Conservation (phyloP, 2,797 vertebrate species). For the Myiothlypis chrysogaster region DNA sequence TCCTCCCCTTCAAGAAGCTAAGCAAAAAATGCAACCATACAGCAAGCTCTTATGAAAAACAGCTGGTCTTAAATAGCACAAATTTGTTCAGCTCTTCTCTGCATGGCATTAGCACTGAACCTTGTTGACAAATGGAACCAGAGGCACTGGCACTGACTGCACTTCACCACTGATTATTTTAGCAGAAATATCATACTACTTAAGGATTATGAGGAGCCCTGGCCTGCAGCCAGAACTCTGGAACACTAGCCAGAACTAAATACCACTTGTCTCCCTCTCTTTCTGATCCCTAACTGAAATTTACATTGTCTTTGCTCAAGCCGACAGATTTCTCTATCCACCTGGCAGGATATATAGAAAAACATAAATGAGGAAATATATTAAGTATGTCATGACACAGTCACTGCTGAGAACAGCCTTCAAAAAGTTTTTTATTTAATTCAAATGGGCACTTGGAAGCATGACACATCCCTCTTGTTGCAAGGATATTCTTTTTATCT, state of each 20-base stretch:
- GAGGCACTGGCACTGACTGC: not conserved
- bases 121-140: not conserved
- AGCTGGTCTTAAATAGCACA: not conserved
- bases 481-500: not conserved
- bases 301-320: not conserved
- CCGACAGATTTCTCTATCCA: not conserved
- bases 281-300: not conserved
- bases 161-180: not conserved
- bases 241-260: not conserved
- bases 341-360: not conserved
- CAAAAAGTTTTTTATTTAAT: not conserved
- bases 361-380: not conserved
- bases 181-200: conserved; percentile 40
- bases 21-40: not conserved
- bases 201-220: conserved; percentile 25
- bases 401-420: not conserved
- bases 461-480: not conserved
- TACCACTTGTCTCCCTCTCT: not conserved
- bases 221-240: conserved; percentile 5
- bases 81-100: not conserved
- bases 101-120: not conserved
- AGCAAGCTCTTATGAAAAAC: not conserved
- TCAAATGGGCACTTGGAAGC: not conserved
- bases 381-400: not conserved
- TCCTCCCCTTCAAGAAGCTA: not conserved